Evolutionary conservation across 2,888 invertebrate species (phyloP), one percentile per base, ranked within the genome.

Genomic region (Ophioninae sp.): DNA sequence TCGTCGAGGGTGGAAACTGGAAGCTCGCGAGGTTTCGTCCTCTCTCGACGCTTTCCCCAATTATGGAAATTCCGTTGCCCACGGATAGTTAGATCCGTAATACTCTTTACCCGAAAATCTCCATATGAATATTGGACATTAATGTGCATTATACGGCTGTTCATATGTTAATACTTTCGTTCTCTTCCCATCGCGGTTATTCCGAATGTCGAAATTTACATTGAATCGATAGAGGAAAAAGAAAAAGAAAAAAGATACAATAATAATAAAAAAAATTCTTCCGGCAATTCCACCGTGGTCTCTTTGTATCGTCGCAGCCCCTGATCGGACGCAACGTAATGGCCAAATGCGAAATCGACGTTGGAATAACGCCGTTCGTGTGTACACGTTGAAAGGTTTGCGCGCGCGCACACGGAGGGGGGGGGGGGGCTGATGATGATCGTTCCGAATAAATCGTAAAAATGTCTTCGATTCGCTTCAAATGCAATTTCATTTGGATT

Each of bases 121-220:
- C 88, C 88, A 89, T 90, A 90, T 91, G 89, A 90, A 90, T 91
- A 90, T 91, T 90, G 88, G 87, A 88, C 90, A 86, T 88, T 89
- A 91, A 91, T 91, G 88, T 86, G 84, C 81, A 87, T 89, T 88
- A 88, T 87, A 86, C 82, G 85, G 85, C 87, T 87, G 88, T 90
- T 91, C 91, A 89, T 91, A 91, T 91, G 91, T 91, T 91, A 91
- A 91, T 91, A 68, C 68, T 59, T 79, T 76, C 57, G 74, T 67
- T 57, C 64, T 59, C 70, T 10, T 76, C 17, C 64, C 57, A 50
- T 65, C 79, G 44, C 70, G 70, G 56, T 80, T 76, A 74, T 75
- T 79, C 79, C 79, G 30, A 67, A 75, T 79, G 76, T 82, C 79
- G 74, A 77, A 88, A 88, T 88, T 88, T 87, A 87, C 85, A 85